These are phyloP conservation scores for Lymantria monacha DNA, from an alignment of 2,888 invertebrate genomes.

Conservation along the genomic window DNA sequence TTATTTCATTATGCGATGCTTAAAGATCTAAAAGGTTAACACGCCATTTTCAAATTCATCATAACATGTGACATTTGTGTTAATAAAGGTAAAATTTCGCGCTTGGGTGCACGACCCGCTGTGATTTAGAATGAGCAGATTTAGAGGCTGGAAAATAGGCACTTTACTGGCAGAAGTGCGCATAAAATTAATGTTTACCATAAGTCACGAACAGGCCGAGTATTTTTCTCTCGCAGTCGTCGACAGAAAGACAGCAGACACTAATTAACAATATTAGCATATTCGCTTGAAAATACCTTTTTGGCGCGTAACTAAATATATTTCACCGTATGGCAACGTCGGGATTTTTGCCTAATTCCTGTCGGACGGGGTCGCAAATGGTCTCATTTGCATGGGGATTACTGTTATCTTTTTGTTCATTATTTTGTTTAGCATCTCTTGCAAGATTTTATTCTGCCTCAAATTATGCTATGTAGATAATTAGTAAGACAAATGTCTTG, in stretches of 20 bases:
- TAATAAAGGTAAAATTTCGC: slow-evolving; percentile 30
- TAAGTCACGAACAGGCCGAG: slow-evolving; percentile 65
- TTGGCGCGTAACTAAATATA: slow-evolving; percentile 45
- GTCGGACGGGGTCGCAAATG: slow-evolving; percentile 43
- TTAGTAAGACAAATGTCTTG: too few species aligned
- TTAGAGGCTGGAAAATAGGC: slow-evolving; percentile 60
- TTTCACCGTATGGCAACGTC: slow-evolving; percentile 43
- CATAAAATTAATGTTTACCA: slow-evolving; percentile 74
- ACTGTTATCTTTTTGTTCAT: slow-evolving; percentile 23
- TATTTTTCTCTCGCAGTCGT: slow-evolving; percentile 69
- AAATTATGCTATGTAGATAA: neutral
- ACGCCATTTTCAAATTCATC: slow-evolving; percentile 8
- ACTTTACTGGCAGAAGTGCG: slow-evolving; percentile 65
- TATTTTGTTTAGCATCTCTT: slow-evolving; percentile 7
- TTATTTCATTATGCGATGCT: too few species aligned
- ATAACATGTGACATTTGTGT: slow-evolving; percentile 15
- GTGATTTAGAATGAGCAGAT: slow-evolving; percentile 42
- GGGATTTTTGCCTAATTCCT: slow-evolving; percentile 54
- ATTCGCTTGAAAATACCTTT: slow-evolving; percentile 60
- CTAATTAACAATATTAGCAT: slow-evolving; percentile 81
- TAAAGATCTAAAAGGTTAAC: too few species aligned
- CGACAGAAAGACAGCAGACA: slow-evolving; percentile 62
- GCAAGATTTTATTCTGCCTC: neutral
- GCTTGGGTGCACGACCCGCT: slow-evolving; percentile 14
- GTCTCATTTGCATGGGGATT: slow-evolving; percentile 50